phyloP scores from a whole-genome alignment of 53 echinoderm and acorn worm species.

The Arbacia lixula region DNA sequence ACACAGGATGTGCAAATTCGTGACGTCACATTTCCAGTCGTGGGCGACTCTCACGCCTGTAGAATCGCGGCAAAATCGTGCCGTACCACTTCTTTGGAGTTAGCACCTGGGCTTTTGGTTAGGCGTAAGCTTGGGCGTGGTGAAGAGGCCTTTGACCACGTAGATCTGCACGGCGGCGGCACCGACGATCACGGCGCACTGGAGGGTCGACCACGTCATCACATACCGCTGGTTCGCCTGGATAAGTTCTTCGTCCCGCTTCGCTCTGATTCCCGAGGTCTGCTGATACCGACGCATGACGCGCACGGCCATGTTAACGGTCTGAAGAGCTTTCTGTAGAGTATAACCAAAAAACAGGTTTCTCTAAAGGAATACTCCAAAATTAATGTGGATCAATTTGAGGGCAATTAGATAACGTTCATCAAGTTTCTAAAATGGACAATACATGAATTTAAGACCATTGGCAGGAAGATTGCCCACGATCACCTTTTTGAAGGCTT shows the following conservation, averaged over 20 bases:
- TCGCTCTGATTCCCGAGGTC: slow-evolving; percentile 14
- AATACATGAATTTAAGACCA: too few relatives aligned
- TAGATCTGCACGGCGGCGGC: slow-evolving; percentile 36
- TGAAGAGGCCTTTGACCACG: slow-evolving; percentile 28
- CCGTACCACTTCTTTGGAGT: neutral
- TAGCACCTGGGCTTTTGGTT: slow-evolving; percentile 38
- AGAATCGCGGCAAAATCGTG: too few relatives aligned
- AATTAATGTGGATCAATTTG: too few relatives aligned
- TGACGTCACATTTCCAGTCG: too few relatives aligned
- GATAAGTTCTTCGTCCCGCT: slow-evolving; percentile 13
- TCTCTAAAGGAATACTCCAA: too few relatives aligned
- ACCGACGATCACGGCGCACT: slow-evolving; percentile 36
- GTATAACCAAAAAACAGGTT: too few relatives aligned
- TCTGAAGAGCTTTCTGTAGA: slow-evolving; percentile 20
- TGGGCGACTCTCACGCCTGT: too few relatives aligned
- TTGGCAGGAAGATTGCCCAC: too few relatives aligned
- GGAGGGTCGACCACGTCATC: slow-evolving; percentile 25
- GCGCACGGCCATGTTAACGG: neutral
- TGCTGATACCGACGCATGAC: slow-evolving; percentile 36
- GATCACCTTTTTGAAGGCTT: too few relatives aligned
- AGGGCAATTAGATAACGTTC: too few relatives aligned
- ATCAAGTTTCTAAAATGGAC: too few relatives aligned
- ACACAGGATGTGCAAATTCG: too few relatives aligned
- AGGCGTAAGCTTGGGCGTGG: slow-evolving; percentile 31
- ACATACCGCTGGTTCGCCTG: slow-evolving; percentile 41